Evolutionary conservation across 2,113 vertebrate species (phyloP), one percentile per base, ranked within the genome.

Genomic region (Petroica traversi): DNA sequence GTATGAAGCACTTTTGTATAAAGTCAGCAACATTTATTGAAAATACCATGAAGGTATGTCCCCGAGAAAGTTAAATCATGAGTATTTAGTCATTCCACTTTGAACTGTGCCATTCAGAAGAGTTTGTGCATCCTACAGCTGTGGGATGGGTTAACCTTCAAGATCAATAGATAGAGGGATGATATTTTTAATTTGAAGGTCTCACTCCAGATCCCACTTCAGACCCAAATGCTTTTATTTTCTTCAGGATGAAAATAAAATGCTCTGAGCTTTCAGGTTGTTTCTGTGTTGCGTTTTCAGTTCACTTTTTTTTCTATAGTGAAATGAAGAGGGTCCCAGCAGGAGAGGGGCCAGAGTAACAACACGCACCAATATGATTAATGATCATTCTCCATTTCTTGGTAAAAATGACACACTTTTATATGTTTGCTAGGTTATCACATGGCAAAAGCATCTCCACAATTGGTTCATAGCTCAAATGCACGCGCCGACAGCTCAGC

Each of bases 21-120:
- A 40, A 18, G 10, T 33, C 58, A 76, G 9, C 4, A 54, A 19
- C 36, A 20, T 34, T 62, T 69, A 20, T 57, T 68, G 36, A 51
- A 72, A 57, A 33, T 64, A n/a, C 13, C 11, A 19, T 1, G 3
- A 78, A 29, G n/a, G 26, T 16, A 38, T 0, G 0, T 6, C 14
- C 52, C 58, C 49, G 59, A 61, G 55, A 66, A 38, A 54, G 34
- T 6, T 33, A 9, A 48, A 62, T 15, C 5, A 9, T 57, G 36
- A 40, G 23, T 29, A 8, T 33, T 78, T 25, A 61, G 7, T 25
- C 38, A 66, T 74, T 77, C 7, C 1, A 13, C 11, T 77, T 80
- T 62, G 25, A 76, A 29, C 18, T 38, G 48, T 54, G 22, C 6
- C 8, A 8, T 48, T 15, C 6, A 83, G 67, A 15, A 49, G 20